These are phyloP conservation scores for Calameuta filiformis DNA, from an alignment of 2,888 invertebrate genomes.

Conservation along the genomic window DNA sequence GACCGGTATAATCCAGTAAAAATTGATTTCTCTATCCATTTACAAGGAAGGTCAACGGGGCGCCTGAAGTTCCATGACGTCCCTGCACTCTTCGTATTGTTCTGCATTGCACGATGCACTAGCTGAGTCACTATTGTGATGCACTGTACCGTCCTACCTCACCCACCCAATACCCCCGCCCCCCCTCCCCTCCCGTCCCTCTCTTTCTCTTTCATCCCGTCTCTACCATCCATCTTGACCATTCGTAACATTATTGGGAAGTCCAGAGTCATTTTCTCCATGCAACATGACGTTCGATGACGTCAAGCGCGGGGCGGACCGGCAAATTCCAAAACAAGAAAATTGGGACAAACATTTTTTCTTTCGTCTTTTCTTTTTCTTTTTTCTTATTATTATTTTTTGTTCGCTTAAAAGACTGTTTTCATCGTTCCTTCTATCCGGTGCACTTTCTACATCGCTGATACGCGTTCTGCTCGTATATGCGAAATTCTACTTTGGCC, in stretches of 20 bases:
- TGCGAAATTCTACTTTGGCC: not conserved
- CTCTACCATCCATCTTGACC: not conserved
- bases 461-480: not conserved
- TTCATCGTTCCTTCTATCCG: not conserved
- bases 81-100: not conserved
- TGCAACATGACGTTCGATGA: not conserved
- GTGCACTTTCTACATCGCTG: not conserved
- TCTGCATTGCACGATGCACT: conserved; percentile 22
- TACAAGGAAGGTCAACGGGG: not conserved
- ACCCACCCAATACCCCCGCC: not conserved
- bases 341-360: not conserved
- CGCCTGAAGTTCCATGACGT: not conserved
- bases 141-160: conserved; percentile 1
- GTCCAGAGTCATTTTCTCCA: not conserved
- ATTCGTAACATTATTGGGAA: not conserved
- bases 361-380: not conserved
- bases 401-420: not conserved
- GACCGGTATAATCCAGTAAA: not conserved
- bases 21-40: not conserved
- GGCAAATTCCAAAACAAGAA: not conserved
- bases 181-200: not conserved
- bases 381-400: too few relatives aligned
- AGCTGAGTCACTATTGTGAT: conserved; percentile 36
- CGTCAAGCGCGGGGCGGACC: conserved; percentile 1
- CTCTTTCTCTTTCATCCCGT: not conserved